Base-by-base conservation (phyloP, 1,140 invertebrate species). In the Lepeophtheirus salmonis region DNA sequence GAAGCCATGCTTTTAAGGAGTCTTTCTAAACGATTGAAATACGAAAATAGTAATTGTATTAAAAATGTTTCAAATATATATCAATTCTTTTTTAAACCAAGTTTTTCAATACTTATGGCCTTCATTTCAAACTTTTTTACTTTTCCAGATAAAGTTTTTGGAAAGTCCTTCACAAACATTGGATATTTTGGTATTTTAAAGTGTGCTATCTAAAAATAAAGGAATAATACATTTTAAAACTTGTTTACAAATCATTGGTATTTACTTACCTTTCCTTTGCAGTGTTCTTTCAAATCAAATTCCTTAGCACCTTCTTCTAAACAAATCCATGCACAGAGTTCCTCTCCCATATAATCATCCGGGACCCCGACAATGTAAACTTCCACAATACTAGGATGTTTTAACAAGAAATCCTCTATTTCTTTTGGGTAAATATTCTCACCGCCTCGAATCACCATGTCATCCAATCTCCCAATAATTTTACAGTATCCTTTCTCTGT, bases 341-440 rank as follows among this genome's bases (percentile, higher is more conserved):
- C 83, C 74, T 92, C 89, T 0, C 86, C 88, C 48, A 86, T 73
- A 57, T 86, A 71, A 56, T 83, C 75, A 66, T 90, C 84, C 21
- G 83, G 74, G 1, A 89, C 77, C 25, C 85, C 87, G 65, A 66
- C 68, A 68, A 86, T 83, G 67, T 88, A 81, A 17, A 77, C 79
- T 70, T 91, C 85, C 14, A 78, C 66, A 21, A 92, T 74, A 48
- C 76, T 71, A 0, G 84, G 84, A 75, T 91, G 86, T 13, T 75
- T 76, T 66, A 81, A 79, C 0, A 90, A 66, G 64, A 85, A 80
- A 63, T 85, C 78, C 73, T 95, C 90, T 60, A 95, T 78, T 75
- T 94, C 88, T 48, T 78, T 80, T 0, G 89, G 88, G 68, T 80
- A 84, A 55, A 95, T 82, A 70, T 94, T 95, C 71, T 94, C 89